Conservation (phyloP, 1,140 invertebrate species). For the Batillaria attramentaria region DNA sequence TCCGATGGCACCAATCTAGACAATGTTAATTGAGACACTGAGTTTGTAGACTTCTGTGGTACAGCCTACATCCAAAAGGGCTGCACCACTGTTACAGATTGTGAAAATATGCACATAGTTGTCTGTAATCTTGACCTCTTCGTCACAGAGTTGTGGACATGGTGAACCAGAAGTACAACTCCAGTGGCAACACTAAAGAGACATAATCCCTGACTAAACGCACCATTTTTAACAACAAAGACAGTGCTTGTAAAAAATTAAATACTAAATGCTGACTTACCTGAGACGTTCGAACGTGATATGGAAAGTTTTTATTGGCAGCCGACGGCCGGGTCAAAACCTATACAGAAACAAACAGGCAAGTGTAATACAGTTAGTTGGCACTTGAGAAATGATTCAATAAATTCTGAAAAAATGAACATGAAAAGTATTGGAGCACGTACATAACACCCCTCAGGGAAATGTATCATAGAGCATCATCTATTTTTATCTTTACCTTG, state of each 20-base stretch:
- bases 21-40: too few relatives aligned
- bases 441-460: not conserved
- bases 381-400: not conserved
- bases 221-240: not conserved
- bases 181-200: not conserved
- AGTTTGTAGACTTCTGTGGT: too few relatives aligned
- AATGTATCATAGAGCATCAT: not conserved
- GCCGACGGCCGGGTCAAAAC: slow-evolving; percentile 84
- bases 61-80: too few relatives aligned
- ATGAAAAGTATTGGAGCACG: not conserved
- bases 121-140: not conserved
- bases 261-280: too few relatives aligned
- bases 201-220: not conserved
- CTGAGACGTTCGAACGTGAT: slow-evolving; percentile 87
- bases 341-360: slow-evolving; percentile 73
- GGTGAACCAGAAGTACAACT: not conserved
- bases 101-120: too few relatives aligned
- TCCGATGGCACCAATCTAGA: too few relatives aligned
- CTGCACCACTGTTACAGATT: too few relatives aligned
- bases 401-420: not conserved
- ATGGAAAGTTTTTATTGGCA: slow-evolving; percentile 89
- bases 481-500: not conserved
- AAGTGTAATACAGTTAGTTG: too few relatives aligned
- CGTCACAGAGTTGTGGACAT: not conserved
- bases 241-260: not conserved